Evolutionary conservation across 2,888 invertebrate genomes (phyloP).

Genomic region (Onthophagus sagittarius): DNA sequence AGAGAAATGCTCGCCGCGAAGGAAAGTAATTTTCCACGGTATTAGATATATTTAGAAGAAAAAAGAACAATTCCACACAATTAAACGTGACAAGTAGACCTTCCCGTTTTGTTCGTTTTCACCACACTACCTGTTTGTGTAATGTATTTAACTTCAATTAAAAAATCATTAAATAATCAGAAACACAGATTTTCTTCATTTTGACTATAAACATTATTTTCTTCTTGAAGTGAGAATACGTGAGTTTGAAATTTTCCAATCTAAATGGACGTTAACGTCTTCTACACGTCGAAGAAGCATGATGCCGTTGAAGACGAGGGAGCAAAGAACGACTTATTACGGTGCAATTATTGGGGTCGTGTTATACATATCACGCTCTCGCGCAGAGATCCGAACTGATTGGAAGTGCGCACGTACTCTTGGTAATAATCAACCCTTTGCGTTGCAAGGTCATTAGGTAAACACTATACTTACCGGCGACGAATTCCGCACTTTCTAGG

Average conservation of each 20-base stretch:
- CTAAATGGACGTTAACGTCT: slow-evolving; percentile 3
- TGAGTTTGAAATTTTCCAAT: background rate
- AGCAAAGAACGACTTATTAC: slow-evolving; percentile 11
- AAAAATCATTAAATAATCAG: too few relatives aligned
- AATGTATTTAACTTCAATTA: too few relatives aligned
- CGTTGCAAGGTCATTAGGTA: slow-evolving; percentile 15
- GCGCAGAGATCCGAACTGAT: slow-evolving; percentile 23
- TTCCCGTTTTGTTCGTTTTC: background rate
- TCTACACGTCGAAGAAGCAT: background rate
- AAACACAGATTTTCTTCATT: too few relatives aligned
- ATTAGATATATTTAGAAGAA: background rate
- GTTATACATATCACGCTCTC: slow-evolving; percentile 31
- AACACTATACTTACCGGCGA: slow-evolving; percentile 8
- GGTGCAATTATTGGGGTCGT: slow-evolving; percentile 28
- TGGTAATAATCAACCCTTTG: slow-evolving; percentile 26
- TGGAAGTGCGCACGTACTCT: slow-evolving; percentile 32
- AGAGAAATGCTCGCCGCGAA: background rate
- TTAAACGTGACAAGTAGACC: background rate
- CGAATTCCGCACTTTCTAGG: slow-evolving; percentile 6
- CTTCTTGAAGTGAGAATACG: background rate
- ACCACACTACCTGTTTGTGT: too few relatives aligned
- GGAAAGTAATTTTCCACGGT: background rate
- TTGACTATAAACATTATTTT: too few relatives aligned
- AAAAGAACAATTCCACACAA: background rate
- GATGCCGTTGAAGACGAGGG: background rate